Evolutionary conservation across 2,797 vertebrate species (phyloP), one percentile per base, ranked within the genome.

Genomic region (Oreortyx pictus): DNA sequence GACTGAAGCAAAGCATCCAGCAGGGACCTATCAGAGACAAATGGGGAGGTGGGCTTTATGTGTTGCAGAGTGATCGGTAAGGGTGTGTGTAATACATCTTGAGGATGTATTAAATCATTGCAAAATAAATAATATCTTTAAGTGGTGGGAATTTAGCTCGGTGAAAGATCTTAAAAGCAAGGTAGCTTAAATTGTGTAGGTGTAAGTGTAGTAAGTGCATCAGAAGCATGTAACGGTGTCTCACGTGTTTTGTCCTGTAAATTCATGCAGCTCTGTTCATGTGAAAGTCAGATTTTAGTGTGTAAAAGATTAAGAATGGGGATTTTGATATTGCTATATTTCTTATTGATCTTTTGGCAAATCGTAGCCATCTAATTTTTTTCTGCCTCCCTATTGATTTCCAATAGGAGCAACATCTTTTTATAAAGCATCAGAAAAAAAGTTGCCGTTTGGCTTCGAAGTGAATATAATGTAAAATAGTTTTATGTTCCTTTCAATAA

Each of bases 361-460:
- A 98, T 97, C 96, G 92, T 90, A 80, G 97, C 97, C 96, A 96
- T 98, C 97, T 98, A 95, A 97, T 98, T 97, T 96, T 96, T 97
- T 97, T 96, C 97, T 97, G 95, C 96, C 92, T 97, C 90, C 93
- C 92, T 89, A 98, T 97, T 96, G 97, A 97, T 98, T 98, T 97
- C 97, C 97, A 95, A 86, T 96, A 92, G 95, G 83, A 96, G 73
- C 88, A 50, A 50, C 82, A 73, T 92, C 94, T 96, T 67, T 95
- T 94, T 93, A 89, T 95, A 96, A 96, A 92, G 80, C 95, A 89
- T 95, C 95, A 92, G 90, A 65, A 80, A 65, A 78, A 94, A 96
- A 95, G 96, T 94, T 95, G 92, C 96, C 94, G 54, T 92, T 96
- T 14, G 43, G 71, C 94, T 96, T 97, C 90, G 89, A 91, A 96